Base-by-base conservation (phyloP, 2,797 vertebrate genomes). In the Pipistrellus kuhlii region DNA sequence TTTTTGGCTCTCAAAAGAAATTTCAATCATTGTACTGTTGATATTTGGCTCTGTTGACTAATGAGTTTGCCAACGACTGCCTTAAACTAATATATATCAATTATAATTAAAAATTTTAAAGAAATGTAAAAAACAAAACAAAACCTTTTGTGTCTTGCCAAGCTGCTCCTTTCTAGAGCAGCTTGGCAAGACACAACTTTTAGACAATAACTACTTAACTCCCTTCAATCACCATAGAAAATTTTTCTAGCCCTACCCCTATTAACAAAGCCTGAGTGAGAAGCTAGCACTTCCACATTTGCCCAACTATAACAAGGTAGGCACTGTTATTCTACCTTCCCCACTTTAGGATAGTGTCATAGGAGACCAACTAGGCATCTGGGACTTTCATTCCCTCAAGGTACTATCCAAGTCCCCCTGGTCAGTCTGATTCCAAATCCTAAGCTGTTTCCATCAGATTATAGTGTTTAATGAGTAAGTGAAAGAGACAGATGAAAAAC, bases 111-210 rank as follows among this genome's bases (percentile, higher is more conserved):
- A 64, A 64, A 64, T 30, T 64, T 64, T 64, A 64, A n/a, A 64
- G 59, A 66, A 30, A 66, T 64, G 2, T 35, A 35, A 35, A 35
- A 35, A 35, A 35, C n/a, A n/a, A 35, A 2, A 35, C 2, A 35
- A 35, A 35, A 35, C 35, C 35, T 35, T 35, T 35, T 35, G 35
- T 35, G 35, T 35, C 35, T 35, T 35, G 35, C 35, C 35, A 35
- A 35, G 35, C 35, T 35, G 35, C 35, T 35, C 35, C 35, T 35
- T 35, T 35, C 35, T 35, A 35, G 35, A 10, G 25, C n/a, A 76
- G 35, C 18, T 21, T 62, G 75, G 59, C 25, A 87, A 73, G 46
- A 44, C n/a, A 77, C n/a, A 90, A 32, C 82, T 83, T 94, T 85
- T 38, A 91, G 83, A 73, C 13, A 48, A 48, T 76, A 76, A 53